phyloP scores from a whole-genome alignment of 2,797 vertebrate species.

The Varecia variegata region DNA sequence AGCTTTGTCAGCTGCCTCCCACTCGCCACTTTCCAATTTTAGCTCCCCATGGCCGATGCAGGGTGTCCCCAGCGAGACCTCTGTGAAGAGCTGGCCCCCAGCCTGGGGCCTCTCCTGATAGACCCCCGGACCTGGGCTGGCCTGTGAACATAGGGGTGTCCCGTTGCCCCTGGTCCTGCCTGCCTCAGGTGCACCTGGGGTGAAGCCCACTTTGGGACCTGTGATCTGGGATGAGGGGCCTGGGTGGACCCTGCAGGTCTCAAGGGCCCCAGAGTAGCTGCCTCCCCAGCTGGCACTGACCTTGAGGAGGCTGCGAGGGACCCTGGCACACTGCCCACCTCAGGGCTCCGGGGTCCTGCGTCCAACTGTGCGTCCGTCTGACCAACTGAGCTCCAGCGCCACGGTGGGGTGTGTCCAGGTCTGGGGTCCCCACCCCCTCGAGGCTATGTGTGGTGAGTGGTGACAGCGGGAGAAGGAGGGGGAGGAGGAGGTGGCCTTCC shows the following conservation, averaged over 20 bases:
- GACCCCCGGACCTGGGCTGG: background rate
- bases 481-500: constrained; percentile 73
- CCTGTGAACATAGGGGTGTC: background rate
- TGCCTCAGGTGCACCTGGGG: background rate
- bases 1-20: constrained; percentile 89
- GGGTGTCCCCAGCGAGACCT: constrained; percentile 58
- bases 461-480: constrained; percentile 54
- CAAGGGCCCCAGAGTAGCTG: background rate
- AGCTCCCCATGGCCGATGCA: constrained; percentile 77
- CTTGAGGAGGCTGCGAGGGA: constrained; percentile 73
- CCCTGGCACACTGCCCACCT: constrained; percentile 74
- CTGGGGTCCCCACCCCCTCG: constrained; percentile 72
- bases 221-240: background rate
- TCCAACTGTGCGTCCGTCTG: constrained; percentile 54
- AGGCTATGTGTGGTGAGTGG: constrained; percentile 69
- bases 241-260: background rate
- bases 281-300: constrained; percentile 74
- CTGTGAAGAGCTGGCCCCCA: background rate
- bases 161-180: background rate
- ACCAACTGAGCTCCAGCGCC: constrained; percentile 56
- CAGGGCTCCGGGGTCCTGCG: constrained; percentile 46
- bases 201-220: background rate
- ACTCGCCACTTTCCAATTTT: constrained; percentile 85
- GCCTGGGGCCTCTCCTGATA: background rate
- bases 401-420: constrained; percentile 66